phyloP scores from a whole-genome alignment of 2,797 vertebrate species.

The Sitta carolinensis region DNA sequence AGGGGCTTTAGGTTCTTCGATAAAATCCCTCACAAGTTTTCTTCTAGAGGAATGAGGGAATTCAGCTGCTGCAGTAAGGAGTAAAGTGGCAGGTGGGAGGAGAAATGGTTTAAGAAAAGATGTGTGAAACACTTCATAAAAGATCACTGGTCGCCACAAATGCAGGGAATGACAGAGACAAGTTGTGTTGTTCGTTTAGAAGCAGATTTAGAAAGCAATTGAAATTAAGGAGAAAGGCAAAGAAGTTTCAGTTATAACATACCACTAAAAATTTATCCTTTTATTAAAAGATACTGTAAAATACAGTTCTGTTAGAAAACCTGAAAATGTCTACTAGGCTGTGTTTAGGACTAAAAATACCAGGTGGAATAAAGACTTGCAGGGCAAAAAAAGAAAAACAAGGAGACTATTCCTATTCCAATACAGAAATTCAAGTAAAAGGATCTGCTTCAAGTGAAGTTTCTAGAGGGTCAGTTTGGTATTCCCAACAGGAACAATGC shows the following conservation, averaged over 20 bases:
- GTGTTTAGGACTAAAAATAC: not conserved
- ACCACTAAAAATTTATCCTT: not conserved
- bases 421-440: not conserved
- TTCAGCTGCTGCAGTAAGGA: not conserved
- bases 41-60: not conserved
- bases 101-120: not conserved
- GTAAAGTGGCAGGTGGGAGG: not conserved
- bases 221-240: not conserved
- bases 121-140: accelerated
- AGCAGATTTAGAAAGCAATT: not conserved
- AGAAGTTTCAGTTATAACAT: not conserved
- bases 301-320: not conserved
- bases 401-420: not conserved
- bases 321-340: not conserved
- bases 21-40: not conserved
- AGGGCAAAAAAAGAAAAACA: not conserved
- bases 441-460: not conserved
- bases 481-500: not conserved
- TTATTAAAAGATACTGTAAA: not conserved
- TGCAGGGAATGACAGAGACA: not conserved
- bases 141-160: not conserved
- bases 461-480: not conserved
- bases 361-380: not conserved
- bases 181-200: not conserved
- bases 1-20: not conserved